These are phyloP conservation scores for Vandiemenella viatica DNA, from an alignment of 2,888 invertebrate genomes.

Conservation along the genomic window DNA sequence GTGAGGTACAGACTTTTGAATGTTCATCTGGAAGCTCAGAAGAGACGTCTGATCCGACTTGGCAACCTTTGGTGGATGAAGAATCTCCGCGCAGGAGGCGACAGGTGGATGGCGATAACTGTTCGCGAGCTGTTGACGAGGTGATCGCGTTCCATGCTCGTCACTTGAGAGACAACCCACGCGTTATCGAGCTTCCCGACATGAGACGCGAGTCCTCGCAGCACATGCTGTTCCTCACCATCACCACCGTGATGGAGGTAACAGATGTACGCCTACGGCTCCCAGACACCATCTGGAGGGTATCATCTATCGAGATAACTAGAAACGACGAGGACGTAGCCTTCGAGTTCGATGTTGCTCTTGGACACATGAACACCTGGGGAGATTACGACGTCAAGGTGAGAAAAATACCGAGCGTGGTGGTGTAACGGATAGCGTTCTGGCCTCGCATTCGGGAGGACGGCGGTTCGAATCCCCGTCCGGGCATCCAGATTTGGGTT, in stretches of 20 bases:
- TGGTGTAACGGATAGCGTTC: too few species aligned
- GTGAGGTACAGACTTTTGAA: too few species aligned
- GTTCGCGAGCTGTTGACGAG: neutral
- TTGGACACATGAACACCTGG: neutral
- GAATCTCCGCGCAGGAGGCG: too few species aligned
- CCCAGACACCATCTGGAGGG: neutral
- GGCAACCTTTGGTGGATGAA: too few species aligned
- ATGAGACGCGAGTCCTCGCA: neutral
- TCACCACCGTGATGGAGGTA: neutral
- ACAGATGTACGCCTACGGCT: neutral
- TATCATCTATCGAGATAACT: neutral
- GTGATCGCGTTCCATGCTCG: neutral
- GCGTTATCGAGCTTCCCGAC: neutral
- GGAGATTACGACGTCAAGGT: neutral
- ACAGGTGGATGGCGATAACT: too few species aligned
- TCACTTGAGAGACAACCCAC: neutral
- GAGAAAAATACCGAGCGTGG: neutral
- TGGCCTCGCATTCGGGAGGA: too few species aligned
- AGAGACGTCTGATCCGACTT: too few species aligned
- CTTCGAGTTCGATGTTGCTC: neutral
- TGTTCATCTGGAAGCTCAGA: too few species aligned
- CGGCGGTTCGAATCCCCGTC: too few species aligned
- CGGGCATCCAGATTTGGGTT: too few species aligned
- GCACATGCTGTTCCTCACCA: neutral
- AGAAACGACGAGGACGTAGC: neutral